Evolutionary conservation across 2,113 vertebrate genomes (phyloP), one percentile per base, ranked within the genome.

Genomic region (Butorides virescens): DNA sequence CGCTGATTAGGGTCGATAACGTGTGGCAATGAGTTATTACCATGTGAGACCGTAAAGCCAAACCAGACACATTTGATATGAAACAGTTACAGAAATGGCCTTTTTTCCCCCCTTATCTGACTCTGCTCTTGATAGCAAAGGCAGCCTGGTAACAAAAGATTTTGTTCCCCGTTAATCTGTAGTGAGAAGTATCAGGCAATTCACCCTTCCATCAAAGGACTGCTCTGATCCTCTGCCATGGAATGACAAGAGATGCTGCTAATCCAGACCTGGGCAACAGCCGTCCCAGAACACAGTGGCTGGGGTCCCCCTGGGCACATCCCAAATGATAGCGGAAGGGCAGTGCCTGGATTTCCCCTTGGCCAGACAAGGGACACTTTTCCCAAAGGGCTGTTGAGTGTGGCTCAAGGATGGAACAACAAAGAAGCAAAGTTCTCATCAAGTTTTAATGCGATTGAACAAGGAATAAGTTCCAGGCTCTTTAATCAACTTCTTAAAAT

Each of bases 1-100:
- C 72, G 70, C 53, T 36, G 78, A 37, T 71, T 58, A 30, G 53
- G 61, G 53, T 11, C 1, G 95, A 93, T 92, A 96, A 73, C 1
- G 7, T 3, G 27, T 71, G 90, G 83, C 89, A 79, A 53, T 91
- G 95, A 93, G 4, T 91, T 91, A 92, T 72, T 80, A 52, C 92
- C 37, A 7, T 26, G 36, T 22, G 62, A 32, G 53, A 13, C n/a
- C 12, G 2, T 14, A 74, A 90, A 93, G 50, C 49, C 76, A 86
- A 55, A 77, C 8, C 7, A 25, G 82, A 70, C 44, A 72, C 11
- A 58, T 88, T 8, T 10, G 53, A 93, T 52, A 95, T 30, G 84
- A 76, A 95, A 15, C 71, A 95, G 42, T 5, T 72, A 49, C 77
- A 39, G 5, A 92, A 78, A 19, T 27, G 37, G 15, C 11, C 37